Evolutionary conservation across 37 sponge, comb jelly and placozoan genomes (phyloP), one percentile per base, ranked within the genome.

Genomic region (Halichondria panicea): DNA sequence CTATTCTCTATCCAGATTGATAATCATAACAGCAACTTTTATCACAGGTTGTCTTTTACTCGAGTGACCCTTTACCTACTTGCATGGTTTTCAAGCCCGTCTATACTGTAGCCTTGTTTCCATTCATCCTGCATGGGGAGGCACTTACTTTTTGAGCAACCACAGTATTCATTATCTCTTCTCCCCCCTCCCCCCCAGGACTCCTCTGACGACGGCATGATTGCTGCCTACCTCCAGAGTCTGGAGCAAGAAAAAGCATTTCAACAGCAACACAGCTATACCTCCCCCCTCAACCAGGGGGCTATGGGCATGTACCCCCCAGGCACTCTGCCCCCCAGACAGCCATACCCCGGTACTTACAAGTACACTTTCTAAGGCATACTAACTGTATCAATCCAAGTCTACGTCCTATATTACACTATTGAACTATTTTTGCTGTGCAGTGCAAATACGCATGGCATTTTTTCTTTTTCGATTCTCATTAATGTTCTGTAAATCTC

Each of bases 191-290:
- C 66, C 6, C 3, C 68, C 28, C 28, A 82, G 42, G 56, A 63
- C 24, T 57, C 31, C 25, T 22, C 72, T 21, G 46, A 34, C 24
- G 86, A 86, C 42, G 28, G 33, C 27, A 66, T 73, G 74, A 27
- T 86, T 48, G 86, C 86, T 31, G 65, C 61, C 43, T 86, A 79
- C 52, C 59, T 86, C 30, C 79, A 78, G 38, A 30, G 32, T 0
- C 0, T 73, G 82, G 82, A 82, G 66, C 82, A 82, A 57, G 27
- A 62, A 21, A 81, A 81, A 30, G 64, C 71, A 35, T n/a, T 27
- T 18, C 55, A 48, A 46, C 4, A 4, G 18, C 55, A 70, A 9
- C 36, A 8, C 41, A 9, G 22, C 64, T 38, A 36, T 43, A n/a
- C 28, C 66, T 28, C 61, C 39, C 25, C 6, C 0, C 18, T 2